Percentiles rank a stretch among this genome's conserved stretches.
These are phyloP conservation scores for Danaus plexippus DNA, from an alignment of 1,140 invertebrate genomes.

Conservation along the genomic window DNA sequence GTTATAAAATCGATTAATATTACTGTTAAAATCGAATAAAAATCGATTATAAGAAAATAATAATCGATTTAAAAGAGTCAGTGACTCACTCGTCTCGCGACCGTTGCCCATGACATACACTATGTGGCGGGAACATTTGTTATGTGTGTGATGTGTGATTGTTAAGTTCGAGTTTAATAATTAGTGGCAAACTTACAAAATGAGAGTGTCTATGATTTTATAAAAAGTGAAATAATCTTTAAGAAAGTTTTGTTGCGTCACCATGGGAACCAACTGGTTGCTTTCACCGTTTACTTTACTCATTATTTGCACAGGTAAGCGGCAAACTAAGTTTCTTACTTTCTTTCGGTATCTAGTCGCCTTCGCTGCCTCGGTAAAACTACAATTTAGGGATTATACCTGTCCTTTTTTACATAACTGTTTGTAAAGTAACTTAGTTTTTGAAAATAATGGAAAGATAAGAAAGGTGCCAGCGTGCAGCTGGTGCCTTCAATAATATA, in stretches of 20 bases:
- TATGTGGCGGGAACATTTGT: conserved; percentile 22
- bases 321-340: conserved; percentile 44
- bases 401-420: too few species aligned
- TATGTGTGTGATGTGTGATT: conserved; percentile 37
- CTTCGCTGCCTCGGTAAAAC: conserved; percentile 8
- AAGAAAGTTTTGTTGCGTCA: conserved; percentile 54
- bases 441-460: too few species aligned
- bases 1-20: too few species aligned
- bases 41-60: too few species aligned
- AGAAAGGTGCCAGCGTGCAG: conserved; percentile 18
- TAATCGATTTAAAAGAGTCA: too few species aligned
- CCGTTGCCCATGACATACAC: too few species aligned
- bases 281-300: conserved; percentile 63
- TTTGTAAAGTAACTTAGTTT: too few species aligned
- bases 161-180: conserved; percentile 42
- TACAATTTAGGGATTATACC: too few species aligned
- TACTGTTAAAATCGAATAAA: too few species aligned
- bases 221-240: conserved; percentile 32
- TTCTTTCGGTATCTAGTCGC: conserved; percentile 54
- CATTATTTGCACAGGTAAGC: conserved; percentile 66
- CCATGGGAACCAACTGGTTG: conserved; percentile 54
- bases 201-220: conserved; percentile 12
- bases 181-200: conserved; percentile 14
- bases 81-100: too few species aligned
- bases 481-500: conserved; percentile 34